These are phyloP conservation scores for Toxotes chatareus DNA, from an alignment of 2,113 vertebrate genomes.

Conservation along the genomic window DNA sequence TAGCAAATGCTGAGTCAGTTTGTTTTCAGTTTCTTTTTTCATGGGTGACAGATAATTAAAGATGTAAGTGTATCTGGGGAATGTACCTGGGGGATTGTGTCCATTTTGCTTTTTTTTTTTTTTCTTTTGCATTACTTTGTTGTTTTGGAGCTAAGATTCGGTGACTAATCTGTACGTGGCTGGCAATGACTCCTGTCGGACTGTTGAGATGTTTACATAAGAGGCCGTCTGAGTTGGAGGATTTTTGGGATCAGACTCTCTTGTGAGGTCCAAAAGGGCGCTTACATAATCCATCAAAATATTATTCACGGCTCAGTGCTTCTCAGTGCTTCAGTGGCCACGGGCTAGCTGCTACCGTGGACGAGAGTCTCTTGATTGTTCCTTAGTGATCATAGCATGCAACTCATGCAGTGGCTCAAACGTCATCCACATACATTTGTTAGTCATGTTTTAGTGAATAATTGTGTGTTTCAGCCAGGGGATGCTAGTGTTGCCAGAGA, in stretches of 20 bases:
- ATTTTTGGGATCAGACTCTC: conserved; percentile 42
- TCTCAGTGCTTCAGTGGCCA: conserved; percentile 34
- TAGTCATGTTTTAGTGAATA: neutral
- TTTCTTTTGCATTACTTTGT: neutral
- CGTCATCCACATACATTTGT: neutral
- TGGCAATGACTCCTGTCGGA: neutral
- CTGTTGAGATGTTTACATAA: conserved; percentile 45
- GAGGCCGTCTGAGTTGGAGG: conserved; percentile 41
- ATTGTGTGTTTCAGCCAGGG: conserved; percentile 60
- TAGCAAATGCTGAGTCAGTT: conserved; percentile 13
- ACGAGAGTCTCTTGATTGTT: neutral
- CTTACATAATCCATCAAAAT: conserved; percentile 67
- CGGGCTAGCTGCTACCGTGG: conserved; percentile 2
- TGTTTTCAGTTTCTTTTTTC: conserved; percentile 8
- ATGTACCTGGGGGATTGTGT: neutral
- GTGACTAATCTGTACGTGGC: conserved; percentile 42
- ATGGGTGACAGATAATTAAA: neutral
- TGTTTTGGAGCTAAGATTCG: conserved; percentile 16
- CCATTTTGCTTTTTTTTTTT: neutral
- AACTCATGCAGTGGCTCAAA: neutral
- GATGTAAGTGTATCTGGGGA: neutral
- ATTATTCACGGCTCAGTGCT: conserved; percentile 60
- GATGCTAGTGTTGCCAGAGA: conserved; percentile 84
- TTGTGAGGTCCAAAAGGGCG: conserved; percentile 41
- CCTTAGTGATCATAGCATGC: neutral